Conservation (phyloP, 1,140 invertebrate species). For the Drosophila subobscura region DNA sequence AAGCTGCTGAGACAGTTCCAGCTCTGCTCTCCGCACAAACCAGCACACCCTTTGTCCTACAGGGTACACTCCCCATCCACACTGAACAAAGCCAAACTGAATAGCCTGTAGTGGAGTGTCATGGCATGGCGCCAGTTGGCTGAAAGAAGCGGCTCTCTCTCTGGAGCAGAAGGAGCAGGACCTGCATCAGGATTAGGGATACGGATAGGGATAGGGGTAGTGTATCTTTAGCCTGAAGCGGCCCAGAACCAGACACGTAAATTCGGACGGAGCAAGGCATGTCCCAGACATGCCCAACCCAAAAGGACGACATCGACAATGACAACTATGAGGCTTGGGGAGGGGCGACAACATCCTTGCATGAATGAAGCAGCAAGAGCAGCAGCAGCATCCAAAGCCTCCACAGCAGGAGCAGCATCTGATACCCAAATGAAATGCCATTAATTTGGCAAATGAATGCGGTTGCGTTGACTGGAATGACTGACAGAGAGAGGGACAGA, state of each 20-base stretch:
- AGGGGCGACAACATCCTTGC: constrained; percentile 65
- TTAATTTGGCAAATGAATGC: constrained; percentile 82
- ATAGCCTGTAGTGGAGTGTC: constrained; percentile 16
- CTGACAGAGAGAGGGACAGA: constrained; percentile 19
- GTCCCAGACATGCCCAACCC: constrained; percentile 25
- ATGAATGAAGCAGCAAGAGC: constrained; percentile 64
- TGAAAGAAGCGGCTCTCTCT: constrained; percentile 17
- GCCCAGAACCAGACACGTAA: constrained; percentile 69
- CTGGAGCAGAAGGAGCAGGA: no score
- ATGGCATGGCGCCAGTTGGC: constrained; percentile 69
- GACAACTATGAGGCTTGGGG: constrained; percentile 26
- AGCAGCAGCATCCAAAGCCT: constrained; percentile 16
- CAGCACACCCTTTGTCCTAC: no score
- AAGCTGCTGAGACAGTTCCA: no score
- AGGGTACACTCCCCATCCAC: no score
- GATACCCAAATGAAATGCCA: constrained; percentile 77
- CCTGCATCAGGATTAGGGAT: no score
- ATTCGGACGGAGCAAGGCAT: constrained; percentile 48
- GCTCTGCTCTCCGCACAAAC: no score
- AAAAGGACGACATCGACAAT: constrained; percentile 28
- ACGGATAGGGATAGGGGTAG: constrained; percentile 38
- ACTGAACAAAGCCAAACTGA: no score
- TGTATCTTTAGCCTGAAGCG: constrained; percentile 54
- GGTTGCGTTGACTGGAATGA: constrained; percentile 65
- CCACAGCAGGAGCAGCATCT: constrained; percentile 21